These are phyloP conservation scores for Leucoraja erinaceus DNA, from an alignment of 2,113 vertebrate genomes.

Conservation along the genomic window DNA sequence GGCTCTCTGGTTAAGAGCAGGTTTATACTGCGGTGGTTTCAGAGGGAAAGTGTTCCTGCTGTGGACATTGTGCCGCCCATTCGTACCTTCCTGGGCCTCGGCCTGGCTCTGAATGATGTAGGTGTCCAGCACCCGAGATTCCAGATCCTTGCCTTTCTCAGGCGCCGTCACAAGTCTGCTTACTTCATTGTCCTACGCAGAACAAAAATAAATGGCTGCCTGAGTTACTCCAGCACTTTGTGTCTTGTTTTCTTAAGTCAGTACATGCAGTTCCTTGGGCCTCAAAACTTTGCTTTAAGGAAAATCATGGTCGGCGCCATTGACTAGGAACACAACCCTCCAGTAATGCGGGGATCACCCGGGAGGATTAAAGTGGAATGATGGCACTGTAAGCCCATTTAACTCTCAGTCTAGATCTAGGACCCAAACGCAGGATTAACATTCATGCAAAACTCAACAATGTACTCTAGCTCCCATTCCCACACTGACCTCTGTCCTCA, in stretches of 20 bases:
- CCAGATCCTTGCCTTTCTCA: constrained; percentile 88
- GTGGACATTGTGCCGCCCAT: not conserved
- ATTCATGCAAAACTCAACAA: not conserved
- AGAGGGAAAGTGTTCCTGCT: not conserved
- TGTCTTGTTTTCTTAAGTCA: too few relatives aligned
- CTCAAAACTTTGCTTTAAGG: too few relatives aligned
- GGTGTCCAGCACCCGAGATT: constrained; percentile 79
- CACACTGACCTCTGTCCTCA: too few relatives aligned
- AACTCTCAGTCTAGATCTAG: not conserved
- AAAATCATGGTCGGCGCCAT: too few relatives aligned
- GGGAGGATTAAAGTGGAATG: not conserved
- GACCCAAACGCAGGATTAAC: not conserved
- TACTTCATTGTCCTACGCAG: constrained; percentile 74
- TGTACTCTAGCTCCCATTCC: too few relatives aligned
- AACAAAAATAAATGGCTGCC: not conserved
- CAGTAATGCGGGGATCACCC: too few relatives aligned
- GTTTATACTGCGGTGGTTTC: not conserved
- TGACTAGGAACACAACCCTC: too few relatives aligned
- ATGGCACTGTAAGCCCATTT: not conserved
- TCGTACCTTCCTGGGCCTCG: constrained; percentile 92
- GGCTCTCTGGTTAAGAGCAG: not conserved
- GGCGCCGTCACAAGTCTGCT: constrained; percentile 84
- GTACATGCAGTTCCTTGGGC: too few relatives aligned
- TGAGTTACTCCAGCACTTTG: too few relatives aligned
- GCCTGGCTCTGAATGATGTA: constrained; percentile 90